phyloP scores from a whole-genome alignment of 2,888 invertebrate genomes.

The Amphipoea lucens region DNA sequence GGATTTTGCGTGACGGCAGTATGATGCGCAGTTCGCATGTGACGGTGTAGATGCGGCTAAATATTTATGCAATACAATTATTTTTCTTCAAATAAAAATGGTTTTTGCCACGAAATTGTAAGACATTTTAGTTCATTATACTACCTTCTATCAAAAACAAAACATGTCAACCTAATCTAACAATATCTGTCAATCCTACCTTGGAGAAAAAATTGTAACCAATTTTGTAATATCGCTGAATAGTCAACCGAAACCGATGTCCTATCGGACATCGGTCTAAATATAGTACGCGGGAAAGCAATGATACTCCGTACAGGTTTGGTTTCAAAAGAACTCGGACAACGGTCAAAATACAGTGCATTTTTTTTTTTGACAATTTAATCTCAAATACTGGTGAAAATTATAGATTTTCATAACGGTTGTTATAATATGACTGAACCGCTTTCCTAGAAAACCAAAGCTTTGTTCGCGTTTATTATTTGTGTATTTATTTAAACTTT shows the following conservation, averaged over 20 bases:
- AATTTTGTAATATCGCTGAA: background rate
- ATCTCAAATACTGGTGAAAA: background rate
- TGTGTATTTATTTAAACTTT: no score
- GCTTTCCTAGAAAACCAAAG: background rate
- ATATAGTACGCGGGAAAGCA: no score
- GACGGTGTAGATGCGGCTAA: no score
- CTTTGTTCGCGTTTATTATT: no score
- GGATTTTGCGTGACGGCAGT: background rate
- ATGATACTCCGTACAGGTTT: background rate
- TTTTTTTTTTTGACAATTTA: background rate
- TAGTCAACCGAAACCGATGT: no score
- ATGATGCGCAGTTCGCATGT: background rate
- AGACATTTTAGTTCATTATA: background rate
- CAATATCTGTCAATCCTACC: background rate
- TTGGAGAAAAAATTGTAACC: no score
- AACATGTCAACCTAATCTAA: background rate
- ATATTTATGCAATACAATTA: constrained; percentile 10
- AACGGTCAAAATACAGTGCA: background rate
- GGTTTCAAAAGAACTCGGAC: background rate
- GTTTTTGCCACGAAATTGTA: background rate
- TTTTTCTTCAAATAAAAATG: background rate
- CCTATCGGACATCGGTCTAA: background rate
- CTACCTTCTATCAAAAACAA: background rate
- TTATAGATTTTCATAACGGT: background rate
- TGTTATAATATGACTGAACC: background rate